Base-by-base conservation (phyloP, 2,113 vertebrate genomes). In the Struthio camelus region DNA sequence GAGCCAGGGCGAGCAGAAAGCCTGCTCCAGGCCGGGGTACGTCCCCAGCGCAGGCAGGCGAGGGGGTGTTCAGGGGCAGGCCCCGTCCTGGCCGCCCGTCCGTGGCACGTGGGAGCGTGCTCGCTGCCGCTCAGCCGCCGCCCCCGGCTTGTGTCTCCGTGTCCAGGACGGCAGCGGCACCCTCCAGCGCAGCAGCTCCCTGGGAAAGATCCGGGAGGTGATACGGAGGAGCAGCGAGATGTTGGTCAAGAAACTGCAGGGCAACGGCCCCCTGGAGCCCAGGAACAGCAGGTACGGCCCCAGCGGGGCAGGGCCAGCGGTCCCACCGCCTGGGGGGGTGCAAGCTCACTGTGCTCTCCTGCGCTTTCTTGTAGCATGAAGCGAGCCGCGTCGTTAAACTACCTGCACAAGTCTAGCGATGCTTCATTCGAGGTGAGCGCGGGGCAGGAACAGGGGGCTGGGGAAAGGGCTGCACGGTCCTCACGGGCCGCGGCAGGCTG, bases 191-290 rank as follows among this genome's bases (percentile, higher is more conserved):
- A 99, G 98, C 32, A 99, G 99, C 80, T 99, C 99, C 61, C 96
- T 99, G 85, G 99, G 99, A 58, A 99, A 98, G 96, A 98, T 99
- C 90, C 97, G 99, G 46, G 99, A 99, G 15, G 99, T 99, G 36
- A 94, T 99, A 32, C 98, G 99, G 13, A 98, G 99, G 93, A 99
- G 99, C 98, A 99, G 99, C 11, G 99, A 99, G 95, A 97, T 99
- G 97, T 95, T 99, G 96, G 99, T 99, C 96, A 99, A 99, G 98
- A 99, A 99, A 80, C 98, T 99, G 82, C 99, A 99, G 96, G 99
- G 99, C 59, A 99, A 98, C 2, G 98, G 98, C 14, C 99, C 99
- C 8, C 98, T 98, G 64, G 98, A 99, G 48, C 98, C 98, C 32
- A 98, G 98, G 96, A 99, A 96, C 88, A 96, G 96, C 82, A 99